phyloP scores from a whole-genome alignment of 2,113 vertebrate genomes.

The Catharus bicknelli region DNA sequence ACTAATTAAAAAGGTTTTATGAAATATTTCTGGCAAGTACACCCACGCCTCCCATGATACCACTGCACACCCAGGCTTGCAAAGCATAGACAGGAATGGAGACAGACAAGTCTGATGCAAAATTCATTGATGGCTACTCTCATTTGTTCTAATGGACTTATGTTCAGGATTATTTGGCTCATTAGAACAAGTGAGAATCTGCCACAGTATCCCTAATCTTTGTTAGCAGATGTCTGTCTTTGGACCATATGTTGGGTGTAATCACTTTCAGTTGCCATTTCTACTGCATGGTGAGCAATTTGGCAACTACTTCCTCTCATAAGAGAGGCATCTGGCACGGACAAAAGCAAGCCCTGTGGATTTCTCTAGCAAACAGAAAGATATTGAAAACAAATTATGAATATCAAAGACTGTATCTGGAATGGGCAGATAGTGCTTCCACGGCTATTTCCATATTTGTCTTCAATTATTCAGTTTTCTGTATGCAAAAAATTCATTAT shows the following conservation, averaged over 20 bases:
- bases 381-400: conserved; percentile 25
- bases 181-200: conserved; percentile 46
- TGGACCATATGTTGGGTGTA: conserved; percentile 61
- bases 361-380: conserved; percentile 19
- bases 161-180: conserved; percentile 44
- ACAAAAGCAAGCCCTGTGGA: conserved; percentile 9
- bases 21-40: neutral
- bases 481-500: neutral
- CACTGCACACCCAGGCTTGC: neutral
- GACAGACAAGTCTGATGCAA: neutral
- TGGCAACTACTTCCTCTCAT: conserved; percentile 36
- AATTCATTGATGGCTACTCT: neutral
- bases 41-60: neutral
- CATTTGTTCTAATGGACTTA: conserved; percentile 29
- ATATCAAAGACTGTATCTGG: conserved; percentile 18
- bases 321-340: conserved; percentile 40
- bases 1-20: neutral
- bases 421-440: conserved; percentile 15
- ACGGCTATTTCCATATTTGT: conserved; percentile 4
- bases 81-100: neutral
- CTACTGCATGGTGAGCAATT: conserved; percentile 50
- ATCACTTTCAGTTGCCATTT: conserved; percentile 58
- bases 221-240: conserved; percentile 67
- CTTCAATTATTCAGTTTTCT: neutral
- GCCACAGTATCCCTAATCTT: conserved; percentile 57